Evolutionary conservation across 2,113 vertebrate genomes (phyloP), one percentile per base, ranked within the genome.

Genomic region (Ifrita kowaldi): DNA sequence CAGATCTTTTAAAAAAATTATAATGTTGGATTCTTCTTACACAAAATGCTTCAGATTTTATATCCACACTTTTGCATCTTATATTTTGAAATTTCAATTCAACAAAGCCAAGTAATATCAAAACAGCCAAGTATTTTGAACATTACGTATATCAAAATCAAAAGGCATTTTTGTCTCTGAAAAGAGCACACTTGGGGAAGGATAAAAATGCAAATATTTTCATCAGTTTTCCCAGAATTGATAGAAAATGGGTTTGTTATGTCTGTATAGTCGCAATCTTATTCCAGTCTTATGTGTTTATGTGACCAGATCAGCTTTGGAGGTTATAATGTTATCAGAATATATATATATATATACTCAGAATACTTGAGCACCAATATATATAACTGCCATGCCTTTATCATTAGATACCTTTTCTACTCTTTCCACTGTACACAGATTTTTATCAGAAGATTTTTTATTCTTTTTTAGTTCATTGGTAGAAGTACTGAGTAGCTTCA

Each of bases 261-360:
- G 7, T 55, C 47, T 83, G 12, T 5, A 18, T 47, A 37, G 27
- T 33, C 33, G n/a, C 16, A 35, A 8, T n/a, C 23, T 73, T 79
- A 44, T 53, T 80, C 23, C n/a, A 81, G 16, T 68, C 28, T 76
- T 71, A n/a, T 0, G 1, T 50, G 16, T 42, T 84, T 87, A 63
- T 73, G n/a, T 74, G 28, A 69, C 22, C 12, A 30, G 18, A 33
- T 92, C 21, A 75, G 14, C 18, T 67, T 50, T 92, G 65, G 35
- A 84, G 49, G 26, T 46, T 62, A 63, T 49, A 41, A 35, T 74
- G 13, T 44, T 64, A 42, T 57, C 47, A 44, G 23, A 64, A 56
- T 32, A 11, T 4, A 71, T 7, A 52, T 4, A 13, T 5, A 53
- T 2, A 53, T 1, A 26, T 1, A 33, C 8, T 44, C 15, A 62